These are phyloP conservation scores for Linepithema humile DNA, from an alignment of 1,140 invertebrate species.

Conservation along the genomic window DNA sequence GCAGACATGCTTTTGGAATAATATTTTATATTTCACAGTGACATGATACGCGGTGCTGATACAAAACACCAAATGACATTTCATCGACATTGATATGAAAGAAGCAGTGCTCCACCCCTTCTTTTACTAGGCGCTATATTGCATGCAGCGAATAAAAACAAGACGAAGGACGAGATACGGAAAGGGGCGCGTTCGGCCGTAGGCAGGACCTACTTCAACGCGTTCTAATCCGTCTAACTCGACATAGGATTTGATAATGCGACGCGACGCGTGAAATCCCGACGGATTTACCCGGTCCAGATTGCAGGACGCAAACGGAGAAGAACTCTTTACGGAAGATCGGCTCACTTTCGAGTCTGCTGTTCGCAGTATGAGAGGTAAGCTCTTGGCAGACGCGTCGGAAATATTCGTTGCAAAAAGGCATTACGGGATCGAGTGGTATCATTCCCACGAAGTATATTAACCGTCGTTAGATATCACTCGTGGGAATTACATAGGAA, in stretches of 20 bases:
- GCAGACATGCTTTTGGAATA: no score
- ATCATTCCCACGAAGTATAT: neutral
- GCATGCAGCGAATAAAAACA: constrained; percentile 9
- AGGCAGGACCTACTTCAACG: constrained; percentile 67
- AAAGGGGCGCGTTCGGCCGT: constrained; percentile 26
- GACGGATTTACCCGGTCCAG: constrained; percentile 60
- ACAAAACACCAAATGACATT: no score
- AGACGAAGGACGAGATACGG: constrained; percentile 10
- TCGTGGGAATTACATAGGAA: neutral
- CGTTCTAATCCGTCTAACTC: constrained; percentile 76
- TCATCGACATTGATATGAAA: no score
- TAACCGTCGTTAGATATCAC: neutral
- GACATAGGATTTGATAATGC: constrained; percentile 75
- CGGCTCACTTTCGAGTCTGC: constrained; percentile 12
- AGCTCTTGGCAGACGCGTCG: neutral
- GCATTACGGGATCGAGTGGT: constrained; percentile 1
- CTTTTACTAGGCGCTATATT: no score
- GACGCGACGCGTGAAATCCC: constrained; percentile 79
- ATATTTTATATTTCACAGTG: no score
- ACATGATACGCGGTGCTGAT: no score
- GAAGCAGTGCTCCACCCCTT: no score
- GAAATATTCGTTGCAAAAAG: neutral
- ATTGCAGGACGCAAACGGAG: neutral
- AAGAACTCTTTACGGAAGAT: neutral
- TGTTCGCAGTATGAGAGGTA: neutral